A percentile compares a stretch with the other conserved stretches of the same genome.
phyloP scores from a whole-genome alignment of 2,113 vertebrate species.

The Pygoscelis antarcticus region DNA sequence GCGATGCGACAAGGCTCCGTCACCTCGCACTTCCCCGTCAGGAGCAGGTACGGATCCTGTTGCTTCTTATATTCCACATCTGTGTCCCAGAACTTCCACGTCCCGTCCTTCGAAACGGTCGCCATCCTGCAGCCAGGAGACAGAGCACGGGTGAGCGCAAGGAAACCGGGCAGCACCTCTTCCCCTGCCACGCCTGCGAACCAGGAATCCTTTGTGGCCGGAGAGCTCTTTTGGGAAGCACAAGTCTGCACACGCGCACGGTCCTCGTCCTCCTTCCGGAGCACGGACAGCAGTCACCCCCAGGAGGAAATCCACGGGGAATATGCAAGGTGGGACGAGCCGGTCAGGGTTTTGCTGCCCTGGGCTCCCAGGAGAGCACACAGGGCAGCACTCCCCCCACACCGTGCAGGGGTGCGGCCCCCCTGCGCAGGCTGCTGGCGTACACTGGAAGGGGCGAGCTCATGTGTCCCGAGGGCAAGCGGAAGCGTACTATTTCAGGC shows the following conservation, averaged over 20 bases:
- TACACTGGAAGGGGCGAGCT: not conserved
- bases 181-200: too few species aligned
- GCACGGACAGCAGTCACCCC: rapidly evolving
- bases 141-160: rapidly evolving
- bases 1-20: constrained; percentile 77
- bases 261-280: not conserved
- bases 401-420: not conserved
- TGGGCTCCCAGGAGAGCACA: not conserved
- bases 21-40: constrained; percentile 78
- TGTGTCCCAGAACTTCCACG: constrained; percentile 96
- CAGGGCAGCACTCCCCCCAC: not conserved
- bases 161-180: rapidly evolving
- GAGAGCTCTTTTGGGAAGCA: not conserved
- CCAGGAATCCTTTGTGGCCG: not conserved
- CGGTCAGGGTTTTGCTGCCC: not conserved
- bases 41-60: constrained; percentile 91
- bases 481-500: rapidly evolving
- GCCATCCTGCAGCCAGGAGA: constrained; percentile 83
- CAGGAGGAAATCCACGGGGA: not conserved
- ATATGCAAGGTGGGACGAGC: rapidly evolving
- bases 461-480: rapidly evolving
- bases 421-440: not conserved
- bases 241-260: rapidly evolving
- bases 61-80: constrained; percentile 95
- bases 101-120: constrained; percentile 91